These are phyloP conservation scores for Gymnogyps californianus DNA, from an alignment of 2,113 vertebrate genomes.

Conservation along the genomic window DNA sequence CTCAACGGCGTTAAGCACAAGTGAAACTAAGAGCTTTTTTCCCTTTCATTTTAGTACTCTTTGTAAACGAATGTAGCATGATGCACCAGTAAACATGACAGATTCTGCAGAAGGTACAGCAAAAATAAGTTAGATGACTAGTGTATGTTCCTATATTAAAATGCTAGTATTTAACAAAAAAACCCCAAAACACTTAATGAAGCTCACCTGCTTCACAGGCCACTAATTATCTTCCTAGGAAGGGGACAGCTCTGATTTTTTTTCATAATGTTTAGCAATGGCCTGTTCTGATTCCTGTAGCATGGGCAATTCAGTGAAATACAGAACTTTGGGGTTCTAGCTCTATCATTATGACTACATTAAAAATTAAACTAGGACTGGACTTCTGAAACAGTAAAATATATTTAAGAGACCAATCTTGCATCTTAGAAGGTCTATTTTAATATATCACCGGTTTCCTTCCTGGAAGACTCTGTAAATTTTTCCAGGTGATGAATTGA, in stretches of 20 bases:
- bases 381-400: not conserved
- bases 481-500: not conserved
- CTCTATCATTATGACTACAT: not conserved
- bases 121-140: not conserved
- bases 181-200: not conserved
- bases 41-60: not conserved
- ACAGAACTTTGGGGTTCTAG: not conserved
- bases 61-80: not conserved
- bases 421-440: not conserved
- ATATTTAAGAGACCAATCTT: not conserved
- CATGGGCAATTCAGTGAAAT: not conserved
- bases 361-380: not conserved
- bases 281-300: not conserved
- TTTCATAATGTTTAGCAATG: not conserved
- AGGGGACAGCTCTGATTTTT: not conserved
- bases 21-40: not conserved
- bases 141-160: not conserved
- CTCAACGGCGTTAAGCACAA: not conserved
- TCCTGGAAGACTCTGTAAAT: not conserved
- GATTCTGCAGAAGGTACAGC: not conserved
- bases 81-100: not conserved
- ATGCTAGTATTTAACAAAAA: not conserved
- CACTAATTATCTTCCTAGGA: not conserved
- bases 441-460: not conserved
- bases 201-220: not conserved